These are phyloP conservation scores for Empidonax traillii DNA, from an alignment of 2,113 vertebrate genomes.

Conservation along the genomic window DNA sequence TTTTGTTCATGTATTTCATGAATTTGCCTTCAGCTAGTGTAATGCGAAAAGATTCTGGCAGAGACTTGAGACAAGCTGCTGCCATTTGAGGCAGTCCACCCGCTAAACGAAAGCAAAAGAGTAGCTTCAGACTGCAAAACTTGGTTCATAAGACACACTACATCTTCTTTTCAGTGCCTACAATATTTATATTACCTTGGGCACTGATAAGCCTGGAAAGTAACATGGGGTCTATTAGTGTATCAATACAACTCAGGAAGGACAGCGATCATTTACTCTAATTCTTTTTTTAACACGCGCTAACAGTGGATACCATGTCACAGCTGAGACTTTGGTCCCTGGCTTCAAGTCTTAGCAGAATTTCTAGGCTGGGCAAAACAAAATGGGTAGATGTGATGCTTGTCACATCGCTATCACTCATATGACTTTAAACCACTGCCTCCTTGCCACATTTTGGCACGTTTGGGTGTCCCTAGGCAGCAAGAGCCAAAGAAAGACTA, in stretches of 20 bases:
- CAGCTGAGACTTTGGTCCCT: background rate
- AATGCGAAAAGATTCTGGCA: background rate
- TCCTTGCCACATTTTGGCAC: background rate
- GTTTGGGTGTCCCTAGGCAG: background rate
- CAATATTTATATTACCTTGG: background rate
- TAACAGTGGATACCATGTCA: background rate
- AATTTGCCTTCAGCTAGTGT: background rate
- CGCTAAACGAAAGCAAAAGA: background rate
- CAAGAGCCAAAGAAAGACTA: background rate
- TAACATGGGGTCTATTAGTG: background rate
- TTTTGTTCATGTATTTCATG: accelerated
- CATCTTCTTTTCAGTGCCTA: background rate
- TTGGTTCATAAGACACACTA: background rate
- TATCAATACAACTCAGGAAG: background rate
- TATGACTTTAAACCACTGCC: background rate
- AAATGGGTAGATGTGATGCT: background rate
- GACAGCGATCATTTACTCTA: background rate
- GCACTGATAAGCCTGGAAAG: background rate
- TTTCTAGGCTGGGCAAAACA: background rate
- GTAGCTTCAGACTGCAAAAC: background rate
- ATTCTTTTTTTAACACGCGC: background rate
- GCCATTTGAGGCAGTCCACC: background rate
- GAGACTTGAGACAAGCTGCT: background rate
- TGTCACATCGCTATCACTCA: background rate
- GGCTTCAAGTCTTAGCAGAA: background rate